A percentile compares a stretch with the other conserved stretches of the same genome.
phyloP scores from a whole-genome alignment of 35 echinoderm and acorn worm genomes.

The Amphiura filiformis region DNA sequence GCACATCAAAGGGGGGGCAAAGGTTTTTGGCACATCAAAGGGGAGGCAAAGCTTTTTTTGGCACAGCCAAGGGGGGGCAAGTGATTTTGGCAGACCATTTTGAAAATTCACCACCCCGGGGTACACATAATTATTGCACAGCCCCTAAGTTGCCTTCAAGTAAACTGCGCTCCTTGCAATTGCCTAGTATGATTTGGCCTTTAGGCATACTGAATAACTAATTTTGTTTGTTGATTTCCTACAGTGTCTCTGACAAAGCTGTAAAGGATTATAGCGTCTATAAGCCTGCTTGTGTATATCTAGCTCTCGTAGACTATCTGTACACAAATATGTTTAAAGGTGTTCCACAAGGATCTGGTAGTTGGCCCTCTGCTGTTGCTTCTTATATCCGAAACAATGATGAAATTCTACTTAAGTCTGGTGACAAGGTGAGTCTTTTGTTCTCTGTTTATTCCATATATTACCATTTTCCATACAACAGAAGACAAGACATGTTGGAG shows the following conservation, averaged over 20 bases:
- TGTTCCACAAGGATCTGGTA: slow-evolving; percentile 40
- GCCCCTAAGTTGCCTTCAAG: no score
- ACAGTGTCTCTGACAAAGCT: slow-evolving; percentile 79
- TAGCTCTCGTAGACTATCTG: slow-evolving; percentile 64
- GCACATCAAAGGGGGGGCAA: no score
- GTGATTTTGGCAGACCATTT: no score
- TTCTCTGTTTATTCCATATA: not conserved
- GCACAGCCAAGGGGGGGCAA: no score
- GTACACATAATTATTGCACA: no score
- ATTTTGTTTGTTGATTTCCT: slow-evolving; percentile 7
- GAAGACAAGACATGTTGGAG: not conserved
- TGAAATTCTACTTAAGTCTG: slow-evolving; percentile 78
- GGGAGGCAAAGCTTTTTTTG: no score
- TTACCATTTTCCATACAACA: not conserved
- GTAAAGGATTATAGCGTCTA: slow-evolving; percentile 92
- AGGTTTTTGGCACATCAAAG: no score
- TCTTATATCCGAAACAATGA: slow-evolving; percentile 88
- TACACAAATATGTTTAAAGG: slow-evolving; percentile 72
- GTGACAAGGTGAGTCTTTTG: slow-evolving; percentile 93
- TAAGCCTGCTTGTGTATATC: slow-evolving; percentile 71
- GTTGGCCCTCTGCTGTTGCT: slow-evolving; percentile 82
- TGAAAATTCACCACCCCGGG: no score
- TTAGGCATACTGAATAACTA: no score
- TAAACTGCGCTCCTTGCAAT: no score
- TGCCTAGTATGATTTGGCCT: no score